Base-by-base conservation (phyloP, 1,140 invertebrate species). In the Zaprionus camerounensis region DNA sequence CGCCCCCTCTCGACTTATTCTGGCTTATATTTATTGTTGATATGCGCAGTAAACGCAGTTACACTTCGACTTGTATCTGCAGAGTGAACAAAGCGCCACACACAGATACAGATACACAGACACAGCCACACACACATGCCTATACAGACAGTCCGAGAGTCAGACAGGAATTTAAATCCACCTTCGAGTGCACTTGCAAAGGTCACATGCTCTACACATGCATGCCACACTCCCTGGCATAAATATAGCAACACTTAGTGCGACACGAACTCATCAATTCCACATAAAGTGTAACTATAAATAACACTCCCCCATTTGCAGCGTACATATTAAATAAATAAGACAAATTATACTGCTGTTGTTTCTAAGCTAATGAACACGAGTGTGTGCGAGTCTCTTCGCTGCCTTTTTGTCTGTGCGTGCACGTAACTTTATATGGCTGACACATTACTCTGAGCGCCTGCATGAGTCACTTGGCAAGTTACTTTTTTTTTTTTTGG, bases 71-170 rank as follows among this genome's bases (percentile, higher is more conserved):
- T 6, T 46, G n/a, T 46, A 46, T 46, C 7, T 46, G 41, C 41
- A 46, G 17, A 1, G 46, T 55, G 38, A 70, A 82, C 69, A 85
- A 85, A 86, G 67, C 72, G 66, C 70, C 76, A 76, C 9, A 56
- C 15, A 64, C 15, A 36, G 6, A 56, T 12, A 62, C 2, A 46
- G 1, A 64, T 44, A 36, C 9, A 34, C 20, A 24, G 12, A 22
- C 24, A 36, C 49, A 64, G 34, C 5, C 58, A 63, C 41, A 44
- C n/a, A 44, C 2, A 9, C n/a, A 44, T 3, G 5, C 6, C 26
- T 2, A 36, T 31, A 46, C 9, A 41, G 20, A 5, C 9, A 22
- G 2, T 20, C 15, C 3, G 6, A 41, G 13, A 41, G 15, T 6
- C n/a, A 20, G 5, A n/a, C n/a, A 17, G 5, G 15, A 28, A 41